These are phyloP conservation scores for Pleuronectes platessa DNA, from an alignment of 2,113 vertebrate genomes.

Conservation along the genomic window DNA sequence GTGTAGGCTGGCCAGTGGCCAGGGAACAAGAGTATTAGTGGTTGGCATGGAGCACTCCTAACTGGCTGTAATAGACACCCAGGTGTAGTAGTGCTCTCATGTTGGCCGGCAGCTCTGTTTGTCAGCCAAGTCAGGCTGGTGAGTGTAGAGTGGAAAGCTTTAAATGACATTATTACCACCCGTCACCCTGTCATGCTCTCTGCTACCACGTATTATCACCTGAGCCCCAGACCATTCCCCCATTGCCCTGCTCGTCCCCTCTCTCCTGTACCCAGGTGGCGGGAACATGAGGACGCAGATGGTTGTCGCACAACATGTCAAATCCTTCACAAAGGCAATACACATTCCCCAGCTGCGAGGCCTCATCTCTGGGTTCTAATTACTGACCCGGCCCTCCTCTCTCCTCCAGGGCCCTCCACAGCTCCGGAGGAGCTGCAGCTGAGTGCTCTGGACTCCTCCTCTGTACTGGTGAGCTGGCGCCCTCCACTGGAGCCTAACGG, in stretches of 20 bases:
- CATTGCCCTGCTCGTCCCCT: constrained; percentile 36
- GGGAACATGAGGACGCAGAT: constrained; percentile 60
- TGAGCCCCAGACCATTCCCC: constrained; percentile 45
- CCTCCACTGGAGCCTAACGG: constrained; percentile 94
- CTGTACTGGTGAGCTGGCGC: constrained; percentile 93
- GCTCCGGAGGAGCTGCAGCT: constrained; percentile 92
- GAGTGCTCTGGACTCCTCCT: constrained; percentile 87
- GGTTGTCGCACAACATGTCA: constrained; percentile 62
- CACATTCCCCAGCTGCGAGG: constrained; percentile 56
- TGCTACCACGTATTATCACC: constrained; percentile 52
- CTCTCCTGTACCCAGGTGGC: constrained; percentile 67
- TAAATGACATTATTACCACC: constrained; percentile 59
- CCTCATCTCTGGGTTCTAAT: constrained; percentile 65
- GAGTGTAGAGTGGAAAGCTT: constrained; percentile 23
- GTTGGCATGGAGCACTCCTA: constrained; percentile 51
- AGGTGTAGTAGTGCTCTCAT: constrained; percentile 59
- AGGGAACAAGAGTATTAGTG: constrained; percentile 43
- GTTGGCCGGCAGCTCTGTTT: constrained; percentile 41
- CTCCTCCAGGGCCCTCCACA: constrained; percentile 88
- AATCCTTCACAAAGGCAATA: constrained; percentile 52
- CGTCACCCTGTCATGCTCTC: constrained; percentile 40
- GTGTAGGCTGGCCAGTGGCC: constrained; percentile 31
- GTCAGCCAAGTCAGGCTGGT: constrained; percentile 40
- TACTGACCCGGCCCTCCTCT: constrained; percentile 53
- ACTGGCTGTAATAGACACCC: constrained; percentile 63